phyloP scores from a whole-genome alignment of 1,140 invertebrate genomes.

The Latrodectus geometricus region DNA sequence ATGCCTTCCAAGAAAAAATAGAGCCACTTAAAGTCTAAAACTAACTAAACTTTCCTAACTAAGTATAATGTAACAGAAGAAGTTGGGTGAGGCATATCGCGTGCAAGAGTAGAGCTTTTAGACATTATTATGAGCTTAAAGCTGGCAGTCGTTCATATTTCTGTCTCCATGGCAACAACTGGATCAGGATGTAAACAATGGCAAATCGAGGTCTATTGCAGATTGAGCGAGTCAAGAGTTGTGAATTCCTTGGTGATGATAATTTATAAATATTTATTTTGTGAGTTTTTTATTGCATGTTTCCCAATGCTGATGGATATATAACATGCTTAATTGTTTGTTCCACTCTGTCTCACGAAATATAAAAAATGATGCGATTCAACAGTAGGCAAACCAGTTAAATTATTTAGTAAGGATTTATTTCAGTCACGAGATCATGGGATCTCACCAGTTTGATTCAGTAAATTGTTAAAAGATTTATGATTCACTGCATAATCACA shows the following conservation, averaged over 20 bases:
- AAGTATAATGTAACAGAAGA: conserved; percentile 4
- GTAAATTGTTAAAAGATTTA: too few species aligned
- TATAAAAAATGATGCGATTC: too few species aligned
- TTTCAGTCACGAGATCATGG: too few species aligned
- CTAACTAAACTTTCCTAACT: conserved; percentile 19
- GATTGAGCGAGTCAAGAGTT: conserved; percentile 19
- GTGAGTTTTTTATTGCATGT: conserved; percentile 6
- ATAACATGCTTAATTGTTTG: conserved; percentile 13
- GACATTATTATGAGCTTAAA: conserved; percentile 47
- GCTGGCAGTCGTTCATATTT: conserved; percentile 36
- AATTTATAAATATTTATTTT: conserved; percentile 44
- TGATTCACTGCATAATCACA: too few species aligned
- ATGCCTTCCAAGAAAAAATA: background rate
- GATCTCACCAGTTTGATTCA: too few species aligned
- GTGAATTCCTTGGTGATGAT: background rate
- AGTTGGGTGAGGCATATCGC: conserved; percentile 13
- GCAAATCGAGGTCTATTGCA: conserved; percentile 8
- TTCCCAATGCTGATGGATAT: background rate
- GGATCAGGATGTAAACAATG: conserved; percentile 40
- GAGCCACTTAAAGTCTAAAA: background rate
- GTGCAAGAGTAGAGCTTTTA: conserved; percentile 29
- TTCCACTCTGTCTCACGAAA: background rate
- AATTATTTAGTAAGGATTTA: too few species aligned
- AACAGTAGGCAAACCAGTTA: too few species aligned
- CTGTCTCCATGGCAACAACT: conserved; percentile 25